Evolutionary conservation across 1,140 invertebrate genomes (phyloP), one percentile per base, ranked within the genome.

Genomic region (Pachyrhynchus sulphureomaculatus): DNA sequence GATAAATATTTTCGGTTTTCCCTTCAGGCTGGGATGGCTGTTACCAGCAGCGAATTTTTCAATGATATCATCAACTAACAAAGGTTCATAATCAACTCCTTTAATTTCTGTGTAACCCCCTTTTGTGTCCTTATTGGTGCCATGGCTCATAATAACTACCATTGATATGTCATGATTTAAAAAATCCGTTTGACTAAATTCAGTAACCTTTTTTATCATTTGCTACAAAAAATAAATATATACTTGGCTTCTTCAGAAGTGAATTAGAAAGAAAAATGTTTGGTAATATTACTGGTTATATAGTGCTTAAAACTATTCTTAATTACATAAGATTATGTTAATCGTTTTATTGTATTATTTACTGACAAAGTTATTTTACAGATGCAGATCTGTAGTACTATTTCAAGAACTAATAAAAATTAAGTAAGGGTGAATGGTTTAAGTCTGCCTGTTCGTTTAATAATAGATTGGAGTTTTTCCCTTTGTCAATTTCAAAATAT

Each of bases 1-100:
- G 32, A 92, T 84, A 65, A 92, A 89, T 61, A 91, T 81, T 77
- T 92, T 92, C 36, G 90, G 90, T 69, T 90, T 88, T 34, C 80
- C 78, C 0, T 74, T 68, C 24, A 92, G 76, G 55, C 76, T 76
- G 52, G 76, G 49, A 0, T 80, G 79, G 69, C 87, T 86, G 45
- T 80, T 80, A 10, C 75, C 67, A 53, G 84, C 80, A 37, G 82
- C 82, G 68, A 92, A 90, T 62, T 79, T 78, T 8, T 82, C 70
- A 0, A 85, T 69, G 41, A 90, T 80, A 18, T 80, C 77, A 29
- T 67, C 66, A n/a, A 54, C 73, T 47, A 75, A 66, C 12, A 81
- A 69, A 12, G 74, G 49, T 4, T 72, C 61, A 21, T 79, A 79
- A 70, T 86, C 83, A 41, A 64, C 66, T 41, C 79, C 79, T 33